phyloP scores from a whole-genome alignment of 2,888 invertebrate species.

The Ferdinandea cuprea region DNA sequence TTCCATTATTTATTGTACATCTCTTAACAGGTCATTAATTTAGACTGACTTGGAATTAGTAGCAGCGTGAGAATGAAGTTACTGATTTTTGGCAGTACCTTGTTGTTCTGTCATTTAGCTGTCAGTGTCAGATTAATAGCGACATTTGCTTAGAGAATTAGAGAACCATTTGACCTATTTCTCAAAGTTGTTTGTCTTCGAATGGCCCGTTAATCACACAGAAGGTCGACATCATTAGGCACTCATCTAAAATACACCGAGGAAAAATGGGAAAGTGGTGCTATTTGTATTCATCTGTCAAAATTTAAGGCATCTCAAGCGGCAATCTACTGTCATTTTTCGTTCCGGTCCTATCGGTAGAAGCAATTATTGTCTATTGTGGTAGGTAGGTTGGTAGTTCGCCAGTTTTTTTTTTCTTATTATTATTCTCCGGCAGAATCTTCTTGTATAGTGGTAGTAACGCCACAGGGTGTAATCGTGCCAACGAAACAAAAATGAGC shows the following conservation, averaged over 20 bases:
- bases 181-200: background rate
- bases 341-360: background rate
- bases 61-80: background rate
- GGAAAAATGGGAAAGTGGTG: background rate
- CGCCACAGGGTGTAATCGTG: background rate
- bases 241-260: background rate
- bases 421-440: too few species aligned
- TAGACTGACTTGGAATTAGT: background rate
- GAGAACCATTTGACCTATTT: slow-evolving; percentile 3
- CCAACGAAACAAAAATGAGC: background rate
- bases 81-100: background rate
- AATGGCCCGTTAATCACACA: background rate
- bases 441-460: background rate
- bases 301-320: background rate
- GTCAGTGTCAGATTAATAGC: slow-evolving; percentile 12
- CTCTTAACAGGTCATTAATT: background rate
- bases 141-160: background rate
- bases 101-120: background rate
- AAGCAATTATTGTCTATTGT: background rate
- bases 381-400: background rate
- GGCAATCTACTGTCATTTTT: background rate
- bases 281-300: background rate
- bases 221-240: background rate
- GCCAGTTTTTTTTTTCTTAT: background rate
- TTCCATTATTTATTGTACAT: background rate